Evolutionary conservation across 2,888 invertebrate species (phyloP).

Genomic region (Ophion ventricosus): DNA sequence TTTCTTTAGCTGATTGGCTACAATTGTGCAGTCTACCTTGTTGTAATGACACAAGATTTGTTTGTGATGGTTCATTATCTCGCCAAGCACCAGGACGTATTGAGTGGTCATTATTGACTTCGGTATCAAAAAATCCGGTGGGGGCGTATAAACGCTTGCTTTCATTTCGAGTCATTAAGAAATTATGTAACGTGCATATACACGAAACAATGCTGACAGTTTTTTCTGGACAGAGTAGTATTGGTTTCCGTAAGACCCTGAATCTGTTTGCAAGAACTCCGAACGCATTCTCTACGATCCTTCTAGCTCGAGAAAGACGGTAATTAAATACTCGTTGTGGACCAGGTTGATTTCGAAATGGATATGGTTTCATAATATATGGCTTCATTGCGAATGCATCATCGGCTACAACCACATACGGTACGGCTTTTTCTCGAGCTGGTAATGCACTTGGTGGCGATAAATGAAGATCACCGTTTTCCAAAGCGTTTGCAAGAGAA

Average conservation of each 20-base stretch:
- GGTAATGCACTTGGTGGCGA: slow-evolving; percentile 69
- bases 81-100: background rate
- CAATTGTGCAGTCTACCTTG: background rate
- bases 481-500: slow-evolving; percentile 20
- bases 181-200: background rate
- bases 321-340: slow-evolving; percentile 65
- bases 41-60: background rate
- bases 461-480: slow-evolving; percentile 69
- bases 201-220: background rate
- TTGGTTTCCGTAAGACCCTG: background rate
- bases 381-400: slow-evolving; percentile 72
- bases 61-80: background rate
- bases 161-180: background rate
- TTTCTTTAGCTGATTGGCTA: background rate
- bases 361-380: slow-evolving; percentile 73
- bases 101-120: background rate
- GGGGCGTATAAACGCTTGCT: background rate
- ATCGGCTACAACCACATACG: slow-evolving; percentile 74
- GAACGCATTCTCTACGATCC: slow-evolving; percentile 36
- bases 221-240: background rate
- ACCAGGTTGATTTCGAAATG: slow-evolving; percentile 52
- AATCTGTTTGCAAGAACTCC: slow-evolving; percentile 15
- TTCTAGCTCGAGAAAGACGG: slow-evolving; percentile 55
- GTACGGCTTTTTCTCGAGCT: slow-evolving; percentile 63
- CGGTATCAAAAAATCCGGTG: background rate